A percentile compares a stretch with the other conserved stretches of the same genome.
phyloP scores from a whole-genome alignment of 2,797 vertebrate species.

The Neostethus bicornis region DNA sequence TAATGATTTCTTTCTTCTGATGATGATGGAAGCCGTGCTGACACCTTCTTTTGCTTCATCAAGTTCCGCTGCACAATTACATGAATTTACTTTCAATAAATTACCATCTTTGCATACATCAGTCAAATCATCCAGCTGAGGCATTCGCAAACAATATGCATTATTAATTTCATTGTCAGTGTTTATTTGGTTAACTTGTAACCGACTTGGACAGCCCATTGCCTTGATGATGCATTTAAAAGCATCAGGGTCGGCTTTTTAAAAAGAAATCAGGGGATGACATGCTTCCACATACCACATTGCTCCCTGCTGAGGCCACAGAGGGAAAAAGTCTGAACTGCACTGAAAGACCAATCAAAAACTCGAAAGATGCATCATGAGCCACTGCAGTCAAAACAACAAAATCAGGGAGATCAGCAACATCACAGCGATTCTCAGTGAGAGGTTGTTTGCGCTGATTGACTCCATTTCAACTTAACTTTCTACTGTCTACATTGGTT shows the following conservation, averaged over 20 bases:
- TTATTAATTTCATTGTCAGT: slow-evolving; percentile 99
- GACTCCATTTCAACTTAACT: slow-evolving; percentile 66
- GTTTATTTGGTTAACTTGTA: slow-evolving; percentile 95
- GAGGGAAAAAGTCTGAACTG: slow-evolving; percentile 68
- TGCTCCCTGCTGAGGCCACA: slow-evolving; percentile 75
- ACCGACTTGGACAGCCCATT: slow-evolving; percentile 88
- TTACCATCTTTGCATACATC: slow-evolving; percentile 98
- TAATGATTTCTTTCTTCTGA: slow-evolving; percentile 82
- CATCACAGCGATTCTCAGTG: slow-evolving; percentile 66
- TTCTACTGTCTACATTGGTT: slow-evolving; percentile 41
- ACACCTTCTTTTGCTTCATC: slow-evolving; percentile 97
- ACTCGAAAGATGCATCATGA: slow-evolving; percentile 55
- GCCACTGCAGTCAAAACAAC: slow-evolving; percentile 66
- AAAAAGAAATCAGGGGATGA: slow-evolving; percentile 80
- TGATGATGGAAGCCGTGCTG: slow-evolving; percentile 92
- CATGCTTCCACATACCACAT: slow-evolving; percentile 72
- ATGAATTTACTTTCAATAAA: slow-evolving; percentile 99
- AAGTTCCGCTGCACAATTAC: slow-evolving; percentile 92
- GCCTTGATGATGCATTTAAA: slow-evolving; percentile 86
- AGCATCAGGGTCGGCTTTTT: slow-evolving; percentile 80
- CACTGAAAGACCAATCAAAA: slow-evolving; percentile 72
- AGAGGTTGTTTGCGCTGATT: slow-evolving; percentile 69
- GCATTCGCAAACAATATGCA: slow-evolving; percentile 97
- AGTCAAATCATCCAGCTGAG: slow-evolving; percentile 94
- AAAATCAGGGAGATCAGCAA: slow-evolving; percentile 69